phyloP scores from a whole-genome alignment of 2,113 vertebrate genomes.

The Pelusios castaneus region DNA sequence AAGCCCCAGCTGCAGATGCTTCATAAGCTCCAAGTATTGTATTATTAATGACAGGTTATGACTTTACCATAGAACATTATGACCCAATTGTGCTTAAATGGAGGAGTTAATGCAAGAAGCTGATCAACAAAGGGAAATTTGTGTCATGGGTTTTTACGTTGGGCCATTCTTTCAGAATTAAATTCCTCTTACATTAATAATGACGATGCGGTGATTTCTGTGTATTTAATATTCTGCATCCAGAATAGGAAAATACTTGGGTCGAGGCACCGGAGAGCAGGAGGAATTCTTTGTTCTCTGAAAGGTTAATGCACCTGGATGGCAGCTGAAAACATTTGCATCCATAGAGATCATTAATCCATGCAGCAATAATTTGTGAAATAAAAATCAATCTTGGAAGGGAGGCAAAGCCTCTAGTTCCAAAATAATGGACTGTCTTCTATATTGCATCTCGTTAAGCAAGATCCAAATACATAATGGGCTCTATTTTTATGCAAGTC shows the following conservation, averaged over 20 bases:
- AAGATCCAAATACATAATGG: constrained; percentile 76
- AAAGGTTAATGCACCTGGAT: constrained; percentile 73
- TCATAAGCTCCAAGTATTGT: background rate
- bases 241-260: constrained; percentile 41
- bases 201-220: rapidly evolving
- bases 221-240: constrained; percentile 38
- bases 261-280: background rate
- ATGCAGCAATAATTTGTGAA: constrained; percentile 74
- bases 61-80: background rate
- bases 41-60: background rate
- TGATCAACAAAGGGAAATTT: background rate
- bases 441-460: constrained; percentile 73
- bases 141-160: background rate
- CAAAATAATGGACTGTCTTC: constrained; percentile 72
- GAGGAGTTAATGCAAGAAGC: background rate
- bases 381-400: constrained; percentile 77
- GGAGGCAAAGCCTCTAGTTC: constrained; percentile 73
- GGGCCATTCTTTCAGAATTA: background rate
- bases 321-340: constrained; percentile 69
- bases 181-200: background rate
- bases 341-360: constrained; percentile 75
- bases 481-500: constrained; percentile 67
- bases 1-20: background rate
- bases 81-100: background rate
- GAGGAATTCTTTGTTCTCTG: constrained; percentile 68